These are phyloP conservation scores for Darevskia nairensis DNA, from an alignment of 2,797 vertebrate species.

Conservation along the genomic window DNA sequence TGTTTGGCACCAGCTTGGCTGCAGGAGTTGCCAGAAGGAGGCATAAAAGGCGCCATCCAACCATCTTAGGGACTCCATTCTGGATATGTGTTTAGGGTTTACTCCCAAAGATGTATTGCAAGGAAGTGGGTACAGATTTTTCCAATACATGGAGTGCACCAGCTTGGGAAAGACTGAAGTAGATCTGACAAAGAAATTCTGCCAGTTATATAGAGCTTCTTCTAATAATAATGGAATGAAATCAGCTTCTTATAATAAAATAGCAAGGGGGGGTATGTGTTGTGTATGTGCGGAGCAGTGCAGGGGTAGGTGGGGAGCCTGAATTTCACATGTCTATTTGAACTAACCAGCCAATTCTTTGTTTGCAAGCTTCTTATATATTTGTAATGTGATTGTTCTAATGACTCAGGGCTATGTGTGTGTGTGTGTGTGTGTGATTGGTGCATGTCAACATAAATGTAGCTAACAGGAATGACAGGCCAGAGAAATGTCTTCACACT, in stretches of 20 bases:
- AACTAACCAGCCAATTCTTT: not conserved
- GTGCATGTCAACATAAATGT: slow-evolving; percentile 73
- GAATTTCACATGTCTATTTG: slow-evolving; percentile 12
- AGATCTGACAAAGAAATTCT: not conserved
- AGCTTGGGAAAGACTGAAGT: not conserved
- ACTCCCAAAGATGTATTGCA: not conserved
- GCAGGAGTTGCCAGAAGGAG: too few relatives aligned
- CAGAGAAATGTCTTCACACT: slow-evolving; percentile 72
- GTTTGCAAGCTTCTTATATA: not conserved
- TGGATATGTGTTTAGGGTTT: too few relatives aligned
- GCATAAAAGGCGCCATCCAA: too few relatives aligned
- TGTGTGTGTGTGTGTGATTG: slow-evolving; percentile 49
- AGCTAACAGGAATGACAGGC: slow-evolving; percentile 74
- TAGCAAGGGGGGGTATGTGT: too few relatives aligned
- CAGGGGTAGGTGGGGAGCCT: not conserved
- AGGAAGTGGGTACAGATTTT: not conserved
- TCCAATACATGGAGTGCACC: not conserved
- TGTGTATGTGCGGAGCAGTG: not conserved
- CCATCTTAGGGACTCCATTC: too few relatives aligned
- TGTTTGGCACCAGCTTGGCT: too few relatives aligned
- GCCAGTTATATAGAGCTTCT: not conserved
- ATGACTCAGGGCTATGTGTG: slow-evolving; percentile 61
- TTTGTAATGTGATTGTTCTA: slow-evolving; percentile 41
- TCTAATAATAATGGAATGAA: too few relatives aligned
- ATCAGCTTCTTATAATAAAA: too few relatives aligned